Conservation (phyloP, 2,888 invertebrate genomes). For the Rotaria sp. region DNA sequence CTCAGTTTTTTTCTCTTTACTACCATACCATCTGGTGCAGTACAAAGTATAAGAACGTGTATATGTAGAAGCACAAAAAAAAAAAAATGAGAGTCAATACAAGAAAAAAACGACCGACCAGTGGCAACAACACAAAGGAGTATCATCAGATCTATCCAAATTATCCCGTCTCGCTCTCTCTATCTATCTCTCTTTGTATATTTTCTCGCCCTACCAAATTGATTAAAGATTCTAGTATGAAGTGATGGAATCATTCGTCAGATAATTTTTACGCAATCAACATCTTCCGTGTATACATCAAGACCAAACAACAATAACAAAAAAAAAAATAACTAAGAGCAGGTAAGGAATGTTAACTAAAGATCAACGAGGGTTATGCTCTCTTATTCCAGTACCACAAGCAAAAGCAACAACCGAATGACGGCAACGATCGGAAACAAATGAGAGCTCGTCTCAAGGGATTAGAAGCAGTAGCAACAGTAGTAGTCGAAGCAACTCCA, state of each 20-base stretch:
- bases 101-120: not conserved
- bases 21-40: conserved; percentile 11
- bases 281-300: too few relatives aligned
- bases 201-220: not conserved
- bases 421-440: not conserved
- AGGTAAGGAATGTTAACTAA: not conserved
- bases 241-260: not conserved
- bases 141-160: not conserved
- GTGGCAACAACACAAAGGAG: not conserved
- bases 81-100: too few relatives aligned
- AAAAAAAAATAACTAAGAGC: not conserved
- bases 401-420: not conserved
- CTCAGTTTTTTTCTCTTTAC: not conserved
- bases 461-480: not conserved
- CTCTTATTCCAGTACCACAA: not conserved
- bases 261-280: not conserved
- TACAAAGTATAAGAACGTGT: not conserved
- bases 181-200: not conserved
- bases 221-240: not conserved
- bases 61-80: too few relatives aligned
- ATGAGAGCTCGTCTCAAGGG: not conserved
- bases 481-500: not conserved
- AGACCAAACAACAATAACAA: too few relatives aligned
- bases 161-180: not conserved
- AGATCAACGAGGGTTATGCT: not conserved